phyloP scores from a whole-genome alignment of 2,888 invertebrate species.

The Aricia artaxerxes region DNA sequence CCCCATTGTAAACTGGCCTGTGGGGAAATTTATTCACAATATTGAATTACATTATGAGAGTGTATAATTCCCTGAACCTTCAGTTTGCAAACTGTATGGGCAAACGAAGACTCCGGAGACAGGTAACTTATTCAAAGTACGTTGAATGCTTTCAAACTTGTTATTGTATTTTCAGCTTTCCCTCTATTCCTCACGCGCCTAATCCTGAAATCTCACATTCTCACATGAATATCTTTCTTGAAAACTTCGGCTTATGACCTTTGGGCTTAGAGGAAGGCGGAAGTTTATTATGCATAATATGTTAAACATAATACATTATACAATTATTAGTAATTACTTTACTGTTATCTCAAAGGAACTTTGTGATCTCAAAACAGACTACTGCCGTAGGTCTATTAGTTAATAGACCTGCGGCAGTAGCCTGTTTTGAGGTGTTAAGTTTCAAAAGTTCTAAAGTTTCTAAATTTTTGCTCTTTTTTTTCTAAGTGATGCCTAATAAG shows the following conservation, averaged over 20 bases:
- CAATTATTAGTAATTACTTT: no score
- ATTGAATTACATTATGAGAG: background rate
- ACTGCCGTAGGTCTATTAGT: no score
- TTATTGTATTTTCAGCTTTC: constrained; percentile 4
- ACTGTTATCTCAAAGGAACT: no score
- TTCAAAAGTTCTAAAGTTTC: no score
- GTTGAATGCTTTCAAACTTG: constrained; percentile 24
- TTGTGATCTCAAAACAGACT: no score
- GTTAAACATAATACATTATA: no score
- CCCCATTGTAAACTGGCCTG: background rate
- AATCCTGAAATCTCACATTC: background rate
- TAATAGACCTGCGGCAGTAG: no score
- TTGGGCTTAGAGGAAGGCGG: background rate
- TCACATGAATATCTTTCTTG: background rate
- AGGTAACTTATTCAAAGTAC: constrained; percentile 21
- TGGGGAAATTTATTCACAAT: constrained; percentile 14
- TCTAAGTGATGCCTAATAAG: no score
- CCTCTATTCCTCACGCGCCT: background rate
- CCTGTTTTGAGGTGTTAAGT: no score
- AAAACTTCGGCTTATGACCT: background rate
- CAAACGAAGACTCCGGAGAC: constrained; percentile 9
- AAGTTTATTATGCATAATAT: background rate
- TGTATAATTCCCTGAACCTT: constrained; percentile 24
- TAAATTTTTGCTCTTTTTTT: no score
- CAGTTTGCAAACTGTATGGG: constrained; percentile 16